phyloP scores from a whole-genome alignment of 2,888 invertebrate genomes.

The Allacma fusca region DNA sequence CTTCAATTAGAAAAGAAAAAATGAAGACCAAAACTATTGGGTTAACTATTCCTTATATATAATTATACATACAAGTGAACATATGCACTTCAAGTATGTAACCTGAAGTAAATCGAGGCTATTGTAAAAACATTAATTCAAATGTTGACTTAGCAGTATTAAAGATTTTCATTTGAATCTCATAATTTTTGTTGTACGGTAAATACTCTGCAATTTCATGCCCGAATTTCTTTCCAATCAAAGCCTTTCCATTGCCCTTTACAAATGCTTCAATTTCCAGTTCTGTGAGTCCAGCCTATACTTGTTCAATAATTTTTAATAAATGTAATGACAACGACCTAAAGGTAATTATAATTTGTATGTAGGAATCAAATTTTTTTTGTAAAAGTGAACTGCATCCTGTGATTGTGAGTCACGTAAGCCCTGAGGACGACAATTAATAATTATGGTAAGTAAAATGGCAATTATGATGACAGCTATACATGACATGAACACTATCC shows the following conservation, averaged over 20 bases:
- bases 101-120: too few species aligned
- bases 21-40: too few species aligned
- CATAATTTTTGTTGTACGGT: slow-evolving; percentile 28
- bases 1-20: not conserved
- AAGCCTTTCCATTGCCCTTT: slow-evolving; percentile 14
- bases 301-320: too few species aligned
- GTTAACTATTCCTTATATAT: too few species aligned
- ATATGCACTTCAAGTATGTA: too few species aligned
- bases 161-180: not conserved
- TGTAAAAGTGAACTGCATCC: not conserved
- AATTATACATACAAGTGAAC: too few species aligned
- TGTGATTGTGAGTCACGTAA: not conserved
- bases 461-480: too few species aligned
- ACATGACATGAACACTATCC: too few species aligned
- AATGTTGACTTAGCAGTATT: not conserved
- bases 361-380: too few species aligned
- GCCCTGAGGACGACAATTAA: not conserved
- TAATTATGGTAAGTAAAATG: not conserved
- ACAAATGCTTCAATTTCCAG: slow-evolving; percentile 27
- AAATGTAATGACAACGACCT: too few species aligned
- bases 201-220: slow-evolving; percentile 33
- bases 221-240: not conserved
- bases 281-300: not conserved
- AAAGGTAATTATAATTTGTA: too few species aligned
- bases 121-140: too few species aligned